Evolutionary conservation across 2,888 invertebrate genomes (phyloP).

Genomic region (Luperina testacea): DNA sequence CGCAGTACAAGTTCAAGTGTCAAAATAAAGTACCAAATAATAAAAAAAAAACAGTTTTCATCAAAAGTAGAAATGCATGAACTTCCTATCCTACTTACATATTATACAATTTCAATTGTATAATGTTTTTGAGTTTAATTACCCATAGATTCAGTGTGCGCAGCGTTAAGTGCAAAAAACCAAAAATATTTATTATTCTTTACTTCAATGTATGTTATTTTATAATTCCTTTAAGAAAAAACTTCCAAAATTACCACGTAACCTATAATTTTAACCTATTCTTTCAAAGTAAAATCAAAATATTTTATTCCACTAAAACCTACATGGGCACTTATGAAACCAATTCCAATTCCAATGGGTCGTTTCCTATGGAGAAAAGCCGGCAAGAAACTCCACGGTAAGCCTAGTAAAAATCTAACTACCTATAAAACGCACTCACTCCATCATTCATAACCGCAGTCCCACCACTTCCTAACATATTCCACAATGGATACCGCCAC

Average conservation of each 20-base stretch:
- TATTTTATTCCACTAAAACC: no score
- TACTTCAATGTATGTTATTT: neutral
- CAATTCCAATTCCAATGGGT: no score
- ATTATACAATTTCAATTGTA: neutral
- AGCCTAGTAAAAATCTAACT: neutral
- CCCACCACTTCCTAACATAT: conserved; percentile 51
- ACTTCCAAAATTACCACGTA: neutral
- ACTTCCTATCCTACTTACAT: neutral
- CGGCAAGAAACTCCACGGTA: neutral
- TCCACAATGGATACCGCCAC: conserved; percentile 60
- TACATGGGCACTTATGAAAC: no score
- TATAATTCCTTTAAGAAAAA: neutral
- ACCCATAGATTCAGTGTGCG: neutral
- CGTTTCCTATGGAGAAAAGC: no score
- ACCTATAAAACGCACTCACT: neutral
- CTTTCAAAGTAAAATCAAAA: conserved; percentile 7
- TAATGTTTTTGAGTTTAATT: neutral
- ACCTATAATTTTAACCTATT: conserved; percentile 13
- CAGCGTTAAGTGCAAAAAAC: neutral
- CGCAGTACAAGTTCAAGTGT: no score
- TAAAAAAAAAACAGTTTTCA: neutral
- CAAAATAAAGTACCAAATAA: neutral
- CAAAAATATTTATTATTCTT: neutral
- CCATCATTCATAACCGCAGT: conserved; percentile 42
- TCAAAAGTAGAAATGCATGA: neutral